These are phyloP conservation scores for Synanthedon vespiformis DNA, from an alignment of 2,888 invertebrate species.

Conservation along the genomic window DNA sequence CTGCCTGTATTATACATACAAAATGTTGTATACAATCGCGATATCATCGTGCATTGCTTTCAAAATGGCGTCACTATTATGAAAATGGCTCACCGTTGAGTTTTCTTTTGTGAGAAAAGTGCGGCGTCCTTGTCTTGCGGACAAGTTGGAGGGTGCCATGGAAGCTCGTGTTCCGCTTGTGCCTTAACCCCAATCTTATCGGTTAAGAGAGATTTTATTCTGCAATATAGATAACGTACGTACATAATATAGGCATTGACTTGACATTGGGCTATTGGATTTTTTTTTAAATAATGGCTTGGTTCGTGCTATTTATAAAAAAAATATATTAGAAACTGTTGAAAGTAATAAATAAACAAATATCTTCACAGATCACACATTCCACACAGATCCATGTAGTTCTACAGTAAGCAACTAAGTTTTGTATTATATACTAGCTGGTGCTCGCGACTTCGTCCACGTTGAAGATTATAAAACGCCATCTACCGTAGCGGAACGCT, in stretches of 20 bases:
- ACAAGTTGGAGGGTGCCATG: constrained; percentile 83
- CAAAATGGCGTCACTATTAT: background rate
- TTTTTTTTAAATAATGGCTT: too few relatives aligned
- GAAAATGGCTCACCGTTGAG: constrained; percentile 28
- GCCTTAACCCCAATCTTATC: constrained; percentile 73
- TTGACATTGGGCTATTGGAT: background rate
- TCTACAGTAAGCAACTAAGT: too few relatives aligned
- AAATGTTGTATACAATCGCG: background rate
- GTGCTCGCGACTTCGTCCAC: too few relatives aligned
- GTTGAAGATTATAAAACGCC: too few relatives aligned
- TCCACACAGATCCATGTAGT: too few relatives aligned
- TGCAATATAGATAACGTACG: constrained; percentile 20
- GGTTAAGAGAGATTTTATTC: constrained; percentile 65
- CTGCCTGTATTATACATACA: constrained; percentile 23
- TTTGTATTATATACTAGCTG: too few relatives aligned
- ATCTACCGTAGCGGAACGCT: too few relatives aligned
- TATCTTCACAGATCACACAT: too few relatives aligned
- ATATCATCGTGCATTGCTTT: background rate
- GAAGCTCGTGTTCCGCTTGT: constrained; percentile 75
- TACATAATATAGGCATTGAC: background rate
- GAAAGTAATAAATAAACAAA: too few relatives aligned
- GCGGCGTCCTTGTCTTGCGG: constrained; percentile 40
- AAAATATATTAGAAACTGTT: too few relatives aligned
- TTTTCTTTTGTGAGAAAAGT: constrained; percentile 31
- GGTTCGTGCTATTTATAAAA: too few relatives aligned